Base-by-base conservation (phyloP, 2,888 invertebrate species). In the Pandemis heparana region DNA sequence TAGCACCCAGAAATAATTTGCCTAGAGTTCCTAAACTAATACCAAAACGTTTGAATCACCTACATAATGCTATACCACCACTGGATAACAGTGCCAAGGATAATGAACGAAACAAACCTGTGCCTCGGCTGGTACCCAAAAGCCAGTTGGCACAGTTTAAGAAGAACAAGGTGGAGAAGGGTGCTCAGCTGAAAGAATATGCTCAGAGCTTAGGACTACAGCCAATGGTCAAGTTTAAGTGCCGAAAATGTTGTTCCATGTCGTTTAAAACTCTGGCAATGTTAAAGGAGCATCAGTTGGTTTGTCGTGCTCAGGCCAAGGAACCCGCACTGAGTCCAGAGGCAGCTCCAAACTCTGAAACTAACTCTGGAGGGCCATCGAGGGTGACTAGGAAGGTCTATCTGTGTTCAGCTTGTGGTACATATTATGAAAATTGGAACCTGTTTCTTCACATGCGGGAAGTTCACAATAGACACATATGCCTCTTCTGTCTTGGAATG, bases 401-500 rank as follows among this genome's bases (percentile, higher is more conserved):
- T 87, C 91, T 97, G 68, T 98, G 98, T 87, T 96, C 97, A 14
- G 96, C 97, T 0, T 98, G 98, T 87, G 97, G 96, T 61, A 97
- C 97, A 12, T 97, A 97, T 83, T 97, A 97, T 91, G 97, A 97
- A 89, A 97, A 97, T 82, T 97, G 97, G 97, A 97, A 97, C 90
- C 95, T 98, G 75, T 98, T 97, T 86, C 89, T 97, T 62, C 98
- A 98, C 82, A 97, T 98, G 96, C 95, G 97, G 70, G 97, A 97
- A 83, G 96, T 96, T 74, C 98, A 98, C 87, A 96, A 96, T 80
- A 95, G 97, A 70, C 97, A 96, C 84, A 97, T 97, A 80, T 98
- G 98, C 86, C 92, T 98, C 68, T 97, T 97, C 89, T 98, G 98
- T 86, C 94, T 97, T 77, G 97, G 97, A 66, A 96, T 97, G 95